Base-by-base conservation (phyloP, 1,140 invertebrate species). In the Calephelis virginiensis region DNA sequence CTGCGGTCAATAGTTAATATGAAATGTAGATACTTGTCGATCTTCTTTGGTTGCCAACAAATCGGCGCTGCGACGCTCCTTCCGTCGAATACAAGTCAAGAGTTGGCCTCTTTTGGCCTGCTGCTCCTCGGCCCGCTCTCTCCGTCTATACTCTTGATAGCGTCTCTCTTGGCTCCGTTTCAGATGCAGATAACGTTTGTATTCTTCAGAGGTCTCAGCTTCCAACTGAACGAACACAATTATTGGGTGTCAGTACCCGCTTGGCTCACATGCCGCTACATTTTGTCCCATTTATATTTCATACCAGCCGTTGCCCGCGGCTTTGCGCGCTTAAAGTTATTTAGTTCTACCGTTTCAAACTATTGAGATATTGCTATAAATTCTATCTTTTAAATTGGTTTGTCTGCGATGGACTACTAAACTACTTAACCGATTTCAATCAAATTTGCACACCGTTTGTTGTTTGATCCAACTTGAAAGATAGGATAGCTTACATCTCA, bases 201-300 rank as follows among this genome's bases (percentile, higher is more conserved):
- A 88, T 46, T 90, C 76, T 3, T 80, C 77, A 8, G 76, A 67
- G 0, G 76, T 81, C 76, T 87, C 80, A 7, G 78, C 79, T 78
- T 81, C 83, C 38, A 82, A 71, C 88, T 90, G 67, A n/a, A 63
- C 8, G 7, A 64, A 66, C 9, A 40, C 38, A 60, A 49, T 46
- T 66, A 47, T 5, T 59, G 14, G 11, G 14, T 47, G 11, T 9
- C 4, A 40, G 8, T 17, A 62, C 40, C 40, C 8, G 7, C 28
- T 28, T 28, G 28, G 28, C 28, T 28, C 6, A 43, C 40, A 43
- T 43, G 40, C 40, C 40, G 40, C 8, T 43, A 43, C 8, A 43
- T 43, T 43, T 28, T 28, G 28, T 28, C 28, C 3, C 28, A 28
- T 28, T 28, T 28, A 4, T 28, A 28, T 28, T 1, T 28, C 3